These are phyloP conservation scores for Oasisia sp. DNA, from an alignment of 2,888 invertebrate species.

Conservation along the genomic window DNA sequence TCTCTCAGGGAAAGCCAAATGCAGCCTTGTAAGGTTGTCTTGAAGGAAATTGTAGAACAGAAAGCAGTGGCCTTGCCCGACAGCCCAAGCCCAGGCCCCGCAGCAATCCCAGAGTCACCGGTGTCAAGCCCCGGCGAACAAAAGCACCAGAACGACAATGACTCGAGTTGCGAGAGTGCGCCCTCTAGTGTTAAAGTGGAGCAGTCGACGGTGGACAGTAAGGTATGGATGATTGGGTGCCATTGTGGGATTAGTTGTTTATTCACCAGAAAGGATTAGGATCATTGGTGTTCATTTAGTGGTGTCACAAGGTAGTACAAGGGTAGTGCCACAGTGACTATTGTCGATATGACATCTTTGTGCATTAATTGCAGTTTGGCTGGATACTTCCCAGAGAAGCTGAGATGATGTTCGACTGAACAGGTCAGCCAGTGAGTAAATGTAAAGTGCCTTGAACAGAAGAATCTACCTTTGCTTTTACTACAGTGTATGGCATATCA, in stretches of 20 bases:
- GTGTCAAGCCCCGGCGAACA: background rate
- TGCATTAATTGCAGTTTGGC: no score
- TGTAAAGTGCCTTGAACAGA: no score
- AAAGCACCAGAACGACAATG: background rate
- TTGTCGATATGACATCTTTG: no score
- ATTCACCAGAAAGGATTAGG: no score
- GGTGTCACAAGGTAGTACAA: no score
- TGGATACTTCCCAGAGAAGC: no score
- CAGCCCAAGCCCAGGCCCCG: background rate
- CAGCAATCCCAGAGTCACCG: background rate
- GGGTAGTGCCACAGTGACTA: no score
- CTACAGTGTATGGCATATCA: no score
- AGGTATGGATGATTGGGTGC: background rate
- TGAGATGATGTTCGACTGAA: no score
- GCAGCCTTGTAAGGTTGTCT: background rate
- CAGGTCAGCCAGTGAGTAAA: no score
- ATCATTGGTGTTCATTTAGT: no score
- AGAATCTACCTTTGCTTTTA: no score
- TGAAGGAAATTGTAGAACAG: background rate
- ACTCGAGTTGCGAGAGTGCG: background rate
- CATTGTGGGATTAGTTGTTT: background rate
- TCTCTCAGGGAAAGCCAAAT: background rate
- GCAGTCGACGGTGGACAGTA: background rate
- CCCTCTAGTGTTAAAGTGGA: background rate
- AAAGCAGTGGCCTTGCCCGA: background rate